Conservation (phyloP, 2,888 invertebrate genomes). For the Tribolium freemani region DNA sequence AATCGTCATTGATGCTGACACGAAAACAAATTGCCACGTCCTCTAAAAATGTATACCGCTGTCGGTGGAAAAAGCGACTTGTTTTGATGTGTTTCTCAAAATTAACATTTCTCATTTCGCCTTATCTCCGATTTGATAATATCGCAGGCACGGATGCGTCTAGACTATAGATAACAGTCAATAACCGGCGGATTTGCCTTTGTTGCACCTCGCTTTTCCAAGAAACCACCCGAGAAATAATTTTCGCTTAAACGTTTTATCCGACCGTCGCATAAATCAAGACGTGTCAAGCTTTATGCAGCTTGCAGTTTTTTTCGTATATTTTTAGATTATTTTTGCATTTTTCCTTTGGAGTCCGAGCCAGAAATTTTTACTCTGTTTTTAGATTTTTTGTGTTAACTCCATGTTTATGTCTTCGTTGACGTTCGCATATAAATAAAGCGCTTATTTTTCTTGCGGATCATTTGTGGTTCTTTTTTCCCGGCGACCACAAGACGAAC, state of each 20-base stretch:
- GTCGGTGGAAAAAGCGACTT: slow-evolving; percentile 32
- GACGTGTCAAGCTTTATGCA: slow-evolving; percentile 26
- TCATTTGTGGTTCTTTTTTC: slow-evolving; percentile 29
- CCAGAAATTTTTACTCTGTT: slow-evolving; percentile 50
- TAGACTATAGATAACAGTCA: slow-evolving; percentile 31
- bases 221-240: slow-evolving; percentile 4
- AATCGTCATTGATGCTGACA: slow-evolving; percentile 54
- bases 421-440: slow-evolving; percentile 48
- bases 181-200: slow-evolving; percentile 21
- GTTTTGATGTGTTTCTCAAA: slow-evolving; percentile 31
- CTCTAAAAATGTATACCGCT: slow-evolving; percentile 41
- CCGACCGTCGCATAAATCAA: slow-evolving; percentile 25
- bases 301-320: slow-evolving; percentile 24
- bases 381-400: slow-evolving; percentile 49
- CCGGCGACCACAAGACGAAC: slow-evolving; percentile 9
- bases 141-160: slow-evolving; percentile 4
- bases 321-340: slow-evolving; percentile 49
- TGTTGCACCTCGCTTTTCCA: slow-evolving; percentile 21
- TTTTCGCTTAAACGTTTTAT: slow-evolving; percentile 25
- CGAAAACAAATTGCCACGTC: slow-evolving; percentile 51
- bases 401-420: slow-evolving; percentile 47
- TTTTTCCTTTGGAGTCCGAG: slow-evolving; percentile 51
- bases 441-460: slow-evolving; percentile 33
- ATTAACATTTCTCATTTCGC: slow-evolving; percentile 32
- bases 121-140: neutral